Base-by-base conservation (phyloP, 2,113 vertebrate species). In the Sturnira hondurensis region DNA sequence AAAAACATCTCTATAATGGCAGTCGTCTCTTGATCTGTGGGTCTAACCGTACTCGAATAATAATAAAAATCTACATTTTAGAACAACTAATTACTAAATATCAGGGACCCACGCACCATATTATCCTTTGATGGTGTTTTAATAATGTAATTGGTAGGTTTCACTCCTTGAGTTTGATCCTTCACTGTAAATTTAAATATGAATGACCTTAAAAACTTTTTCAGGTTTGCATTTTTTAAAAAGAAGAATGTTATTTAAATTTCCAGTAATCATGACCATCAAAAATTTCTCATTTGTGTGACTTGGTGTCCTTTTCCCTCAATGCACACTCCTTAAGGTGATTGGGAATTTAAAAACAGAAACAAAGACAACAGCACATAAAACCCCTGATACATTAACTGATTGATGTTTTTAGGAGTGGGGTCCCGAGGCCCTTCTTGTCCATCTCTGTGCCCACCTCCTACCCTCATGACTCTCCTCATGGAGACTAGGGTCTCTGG, bases 71-170 rank as follows among this genome's bases (percentile, higher is more conserved):
- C 58, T 28, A 61, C 10, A 77, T 63, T 93, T 78, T 65, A 83
- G 70, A 70, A 94, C 81, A 96, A 63, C 67, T 56, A 95, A 93
- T 77, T 50, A 24, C 67, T 36, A 95, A 94, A 76, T 77, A 96
- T 63, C 45, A 87, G 84, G 41, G 38, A 5, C 93, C n/a, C 52
- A 5, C 7, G 74, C 65, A 50, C 50, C 24, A 33, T 65, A n/a
- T 58, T 58, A 36, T 36, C 17, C 31, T 45, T 58, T 68, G 52
- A 87, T 45, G 14, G 41, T n/a, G 61, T 81, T 52, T 68, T 33
- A 82, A 63, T 22, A 47, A n/a, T 36, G 17, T n/a, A 36, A 7
- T 58, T 68, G 50, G 43, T 31, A 61, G 78, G 15, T 47, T 76
- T 86, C 16, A 24, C 4, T 81, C 1, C 12, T 11, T 85, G n/a